phyloP scores from a whole-genome alignment of 2,797 vertebrate species.

The Sebastolobus altivelis region DNA sequence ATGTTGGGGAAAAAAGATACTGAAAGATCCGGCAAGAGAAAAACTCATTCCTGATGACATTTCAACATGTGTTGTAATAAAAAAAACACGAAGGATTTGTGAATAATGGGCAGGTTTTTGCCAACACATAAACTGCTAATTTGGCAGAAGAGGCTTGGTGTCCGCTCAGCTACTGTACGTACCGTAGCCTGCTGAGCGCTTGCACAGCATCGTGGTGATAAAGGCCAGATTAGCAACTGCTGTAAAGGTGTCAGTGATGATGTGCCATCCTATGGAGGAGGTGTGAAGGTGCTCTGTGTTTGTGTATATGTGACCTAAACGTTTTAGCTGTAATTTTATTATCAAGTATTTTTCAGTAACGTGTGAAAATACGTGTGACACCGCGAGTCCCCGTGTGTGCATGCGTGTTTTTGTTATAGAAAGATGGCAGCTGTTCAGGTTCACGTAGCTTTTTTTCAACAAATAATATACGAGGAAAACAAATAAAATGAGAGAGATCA shows the following conservation, averaged over 20 bases:
- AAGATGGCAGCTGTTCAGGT: slow-evolving; percentile 11
- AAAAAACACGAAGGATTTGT: slow-evolving; percentile 30
- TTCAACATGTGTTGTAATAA: slow-evolving; percentile 39
- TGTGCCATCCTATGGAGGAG: slow-evolving; percentile 22
- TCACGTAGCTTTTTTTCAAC: not conserved
- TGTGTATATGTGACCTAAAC: not conserved
- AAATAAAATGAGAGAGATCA: slow-evolving; percentile 14
- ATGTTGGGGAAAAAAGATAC: not conserved
- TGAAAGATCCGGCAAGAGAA: not conserved
- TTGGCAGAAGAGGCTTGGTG: slow-evolving; percentile 48
- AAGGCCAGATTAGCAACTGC: slow-evolving; percentile 55
- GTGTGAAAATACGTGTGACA: not conserved
- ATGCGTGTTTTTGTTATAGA: slow-evolving; percentile 4
- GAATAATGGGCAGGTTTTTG: slow-evolving; percentile 26
- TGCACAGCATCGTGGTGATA: slow-evolving; percentile 44
- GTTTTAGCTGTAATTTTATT: not conserved
- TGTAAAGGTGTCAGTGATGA: slow-evolving; percentile 32
- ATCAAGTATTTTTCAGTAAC: not conserved
- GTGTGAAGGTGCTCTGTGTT: slow-evolving; percentile 9
- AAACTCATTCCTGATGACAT: slow-evolving; percentile 11
- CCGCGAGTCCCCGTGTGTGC: too few relatives aligned
- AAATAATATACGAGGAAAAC: not conserved
- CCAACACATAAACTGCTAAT: slow-evolving; percentile 45
- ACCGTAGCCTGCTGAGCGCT: slow-evolving; percentile 34
- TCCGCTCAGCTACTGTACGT: slow-evolving; percentile 36